These are phyloP conservation scores for Brachionus koreanus DNA, from an alignment of 1,140 invertebrate species.

Conservation along the genomic window DNA sequence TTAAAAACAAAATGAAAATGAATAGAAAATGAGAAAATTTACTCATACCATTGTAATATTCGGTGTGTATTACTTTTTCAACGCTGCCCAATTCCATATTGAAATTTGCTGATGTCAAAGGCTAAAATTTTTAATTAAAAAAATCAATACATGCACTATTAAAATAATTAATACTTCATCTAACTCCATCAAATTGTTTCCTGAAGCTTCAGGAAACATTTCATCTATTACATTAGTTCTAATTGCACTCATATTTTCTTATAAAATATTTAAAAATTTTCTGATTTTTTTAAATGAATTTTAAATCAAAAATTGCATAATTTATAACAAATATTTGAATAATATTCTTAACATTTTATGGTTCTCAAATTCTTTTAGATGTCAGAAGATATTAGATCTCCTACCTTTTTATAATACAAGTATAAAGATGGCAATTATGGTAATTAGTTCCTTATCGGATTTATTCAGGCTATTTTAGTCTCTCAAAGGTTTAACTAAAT, in stretches of 20 bases:
- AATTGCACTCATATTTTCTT: conserved; percentile 27
- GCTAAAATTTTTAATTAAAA: background rate
- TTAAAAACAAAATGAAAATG: background rate
- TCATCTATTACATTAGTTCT: conserved; percentile 28
- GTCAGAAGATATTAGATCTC: too few species aligned
- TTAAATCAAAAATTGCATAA: background rate
- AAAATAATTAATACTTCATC: background rate
- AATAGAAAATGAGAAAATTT: background rate
- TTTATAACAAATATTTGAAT: too few species aligned
- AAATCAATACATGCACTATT: background rate
- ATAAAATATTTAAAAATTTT: background rate
- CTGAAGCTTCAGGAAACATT: conserved; percentile 34
- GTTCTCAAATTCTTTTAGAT: too few species aligned
- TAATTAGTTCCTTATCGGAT: too few species aligned
- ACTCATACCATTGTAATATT: conserved; percentile 23
- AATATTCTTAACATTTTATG: too few species aligned
- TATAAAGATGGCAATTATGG: too few species aligned
- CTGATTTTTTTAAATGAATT: background rate
- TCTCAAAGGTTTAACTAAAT: too few species aligned
- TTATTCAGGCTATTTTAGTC: too few species aligned
- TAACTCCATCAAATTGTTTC: conserved; percentile 36
- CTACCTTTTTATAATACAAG: too few species aligned
- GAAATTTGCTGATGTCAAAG: conserved; percentile 6
- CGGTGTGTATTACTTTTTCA: conserved; percentile 23
- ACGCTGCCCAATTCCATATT: background rate